These are phyloP conservation scores for Macrobrachium nipponense DNA, from an alignment of 1,140 invertebrate genomes.

Conservation along the genomic window DNA sequence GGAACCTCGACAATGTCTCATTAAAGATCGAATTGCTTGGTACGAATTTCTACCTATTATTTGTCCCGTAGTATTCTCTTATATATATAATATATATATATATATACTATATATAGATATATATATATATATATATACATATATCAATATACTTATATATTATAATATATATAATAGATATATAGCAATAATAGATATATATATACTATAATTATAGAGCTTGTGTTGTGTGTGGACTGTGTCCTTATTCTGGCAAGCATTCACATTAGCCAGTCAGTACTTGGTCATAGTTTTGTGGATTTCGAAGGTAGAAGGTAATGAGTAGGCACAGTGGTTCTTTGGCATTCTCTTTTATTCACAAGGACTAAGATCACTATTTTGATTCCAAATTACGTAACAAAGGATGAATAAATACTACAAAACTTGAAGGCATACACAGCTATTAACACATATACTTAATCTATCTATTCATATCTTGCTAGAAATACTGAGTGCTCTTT, in stretches of 20 bases:
- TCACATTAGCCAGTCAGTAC: too few species aligned
- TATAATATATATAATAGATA: background rate
- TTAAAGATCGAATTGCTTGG: too few species aligned
- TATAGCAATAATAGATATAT: too few species aligned
- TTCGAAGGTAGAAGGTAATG: too few species aligned
- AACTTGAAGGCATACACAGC: slow-evolving; percentile 27
- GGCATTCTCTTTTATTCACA: slow-evolving; percentile 49
- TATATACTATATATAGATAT: background rate
- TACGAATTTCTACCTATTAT: too few species aligned
- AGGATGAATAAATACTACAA: slow-evolving; percentile 44
- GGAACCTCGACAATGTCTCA: too few species aligned
- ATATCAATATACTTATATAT: background rate
- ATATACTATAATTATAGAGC: too few species aligned
- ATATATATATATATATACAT: background rate
- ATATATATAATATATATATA: slow-evolving; percentile 10
- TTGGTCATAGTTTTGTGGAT: too few species aligned
- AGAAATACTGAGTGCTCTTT: background rate
- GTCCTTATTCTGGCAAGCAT: too few species aligned
- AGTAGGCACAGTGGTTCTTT: slow-evolving; percentile 20
- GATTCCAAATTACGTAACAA: slow-evolving; percentile 48
- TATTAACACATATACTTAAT: slow-evolving; percentile 7
- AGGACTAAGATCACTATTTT: slow-evolving; percentile 51
- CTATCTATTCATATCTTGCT: background rate
- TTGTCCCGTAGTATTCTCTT: too few species aligned
- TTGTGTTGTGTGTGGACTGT: too few species aligned